These are phyloP conservation scores for Ceuthmochares aereus DNA, from an alignment of 2,113 vertebrate genomes.

Conservation along the genomic window DNA sequence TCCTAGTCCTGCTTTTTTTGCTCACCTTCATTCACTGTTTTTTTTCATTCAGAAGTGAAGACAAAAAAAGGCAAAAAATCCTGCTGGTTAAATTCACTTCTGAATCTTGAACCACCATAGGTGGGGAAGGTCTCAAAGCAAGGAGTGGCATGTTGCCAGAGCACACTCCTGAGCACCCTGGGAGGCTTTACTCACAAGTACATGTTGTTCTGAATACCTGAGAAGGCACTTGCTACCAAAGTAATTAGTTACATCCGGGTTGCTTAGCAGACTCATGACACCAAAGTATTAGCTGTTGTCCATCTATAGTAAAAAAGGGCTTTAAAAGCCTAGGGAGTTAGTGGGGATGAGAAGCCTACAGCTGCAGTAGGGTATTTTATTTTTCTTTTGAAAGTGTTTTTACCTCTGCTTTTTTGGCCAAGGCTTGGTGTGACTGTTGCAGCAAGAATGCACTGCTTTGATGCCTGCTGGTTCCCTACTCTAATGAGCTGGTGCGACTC, in stretches of 20 bases:
- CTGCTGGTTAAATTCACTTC: neutral
- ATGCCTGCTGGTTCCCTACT: neutral
- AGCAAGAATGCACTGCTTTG: neutral
- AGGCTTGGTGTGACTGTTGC: rapidly evolving
- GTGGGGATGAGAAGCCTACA: neutral
- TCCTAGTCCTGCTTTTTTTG: neutral
- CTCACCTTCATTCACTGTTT: neutral
- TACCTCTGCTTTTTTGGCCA: neutral
- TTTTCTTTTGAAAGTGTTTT: neutral
- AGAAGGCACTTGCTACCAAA: neutral
- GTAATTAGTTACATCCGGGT: neutral
- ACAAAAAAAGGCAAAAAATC: neutral
- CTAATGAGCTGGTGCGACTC: neutral
- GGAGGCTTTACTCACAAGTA: neutral
- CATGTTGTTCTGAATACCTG: neutral
- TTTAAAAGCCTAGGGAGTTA: neutral
- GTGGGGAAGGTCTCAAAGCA: neutral
- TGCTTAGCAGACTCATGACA: neutral
- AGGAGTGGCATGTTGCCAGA: neutral
- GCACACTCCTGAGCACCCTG: rapidly evolving
- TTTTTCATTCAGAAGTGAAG: neutral
- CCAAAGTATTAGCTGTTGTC: neutral
- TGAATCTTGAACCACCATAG: neutral
- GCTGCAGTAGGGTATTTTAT: neutral
- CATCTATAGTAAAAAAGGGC: neutral